Evolutionary conservation across 1,140 invertebrate genomes (phyloP).

Genomic region (Stegodyphus mimosarum): DNA sequence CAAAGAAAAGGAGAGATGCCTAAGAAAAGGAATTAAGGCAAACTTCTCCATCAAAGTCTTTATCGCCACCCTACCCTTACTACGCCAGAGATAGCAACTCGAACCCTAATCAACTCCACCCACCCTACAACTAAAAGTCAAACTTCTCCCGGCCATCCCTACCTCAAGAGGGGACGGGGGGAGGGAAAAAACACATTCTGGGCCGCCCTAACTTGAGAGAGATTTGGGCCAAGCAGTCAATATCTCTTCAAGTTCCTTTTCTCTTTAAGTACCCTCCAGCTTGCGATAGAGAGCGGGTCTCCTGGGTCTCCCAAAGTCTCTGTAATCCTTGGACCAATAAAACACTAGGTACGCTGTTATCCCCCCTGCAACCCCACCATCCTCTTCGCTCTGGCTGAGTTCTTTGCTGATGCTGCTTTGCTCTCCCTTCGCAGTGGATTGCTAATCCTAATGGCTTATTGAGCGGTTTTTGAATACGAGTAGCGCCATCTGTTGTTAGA

Average conservation of each 20-base stretch:
- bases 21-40: too few relatives aligned
- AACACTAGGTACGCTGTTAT: slow-evolving; percentile 35
- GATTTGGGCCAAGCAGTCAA: slow-evolving; percentile 21
- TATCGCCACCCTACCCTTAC: background rate
- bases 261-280: slow-evolving; percentile 50
- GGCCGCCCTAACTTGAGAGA: background rate
- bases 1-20: too few relatives aligned
- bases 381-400: background rate
- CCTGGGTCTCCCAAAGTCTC: slow-evolving; percentile 28
- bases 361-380: background rate
- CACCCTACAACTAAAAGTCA: background rate
- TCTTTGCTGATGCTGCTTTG: background rate
- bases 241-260: slow-evolving; percentile 56
- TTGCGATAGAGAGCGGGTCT: slow-evolving; percentile 9
- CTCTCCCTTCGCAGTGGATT: slow-evolving; percentile 1
- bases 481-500: slow-evolving; percentile 20
- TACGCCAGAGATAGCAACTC: background rate
- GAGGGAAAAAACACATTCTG: background rate
- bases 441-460: slow-evolving; percentile 54
- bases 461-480: background rate
- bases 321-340: slow-evolving; percentile 56
- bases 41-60: background rate
- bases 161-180: background rate
- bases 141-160: background rate
- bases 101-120: background rate